Base-by-base conservation (phyloP, 2,888 invertebrate genomes). In the Zygothrica quintamaculata region DNA sequence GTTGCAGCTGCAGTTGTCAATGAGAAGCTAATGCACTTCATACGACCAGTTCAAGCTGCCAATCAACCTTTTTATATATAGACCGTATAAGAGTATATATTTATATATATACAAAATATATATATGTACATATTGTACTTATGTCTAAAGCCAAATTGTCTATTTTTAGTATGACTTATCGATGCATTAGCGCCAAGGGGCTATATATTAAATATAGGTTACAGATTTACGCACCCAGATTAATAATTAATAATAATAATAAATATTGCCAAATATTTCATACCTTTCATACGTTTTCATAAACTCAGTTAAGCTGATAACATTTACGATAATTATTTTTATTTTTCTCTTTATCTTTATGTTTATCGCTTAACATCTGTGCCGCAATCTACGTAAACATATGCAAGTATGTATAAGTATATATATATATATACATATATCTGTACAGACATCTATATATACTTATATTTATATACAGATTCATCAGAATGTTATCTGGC, bases 401-500 rank as follows among this genome's bases (percentile, higher is more conserved):
- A 46, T 15, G 26, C 1, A 42, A 22, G 18, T 5, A 37, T 51
- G 29, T 15, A 29, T 11, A 16, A 7, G 15, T 34, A 16, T 25
- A 44, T 40, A 8, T 1, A 29, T 11, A 16, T 3, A 18, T 34
- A 16, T 25, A 44, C 33, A 8, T 1, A 22, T 22, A 22, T 22
- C 18, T 22, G 18, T 22, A 22, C 3, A 2, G 5, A 2, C 2
- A 22, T 2, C 18, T 22, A 22, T 5, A 5, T 22, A 22, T 3
- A 34, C 22, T 22, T 18, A 46, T 15, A 37, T 51, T 29, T 15
- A 29, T 11, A 16, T 3, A 18, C 25, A 16, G 13, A 44, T 40
- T 5, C 1, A 40, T 44, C 6, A 11, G 8, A 18, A 11, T 62
- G 57, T 64, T 70, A 77, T 79, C 58, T 22, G 18, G 5, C 18